Evolutionary conservation across 2,113 vertebrate species (phyloP).

Genomic region (Ardeotis arabs): DNA sequence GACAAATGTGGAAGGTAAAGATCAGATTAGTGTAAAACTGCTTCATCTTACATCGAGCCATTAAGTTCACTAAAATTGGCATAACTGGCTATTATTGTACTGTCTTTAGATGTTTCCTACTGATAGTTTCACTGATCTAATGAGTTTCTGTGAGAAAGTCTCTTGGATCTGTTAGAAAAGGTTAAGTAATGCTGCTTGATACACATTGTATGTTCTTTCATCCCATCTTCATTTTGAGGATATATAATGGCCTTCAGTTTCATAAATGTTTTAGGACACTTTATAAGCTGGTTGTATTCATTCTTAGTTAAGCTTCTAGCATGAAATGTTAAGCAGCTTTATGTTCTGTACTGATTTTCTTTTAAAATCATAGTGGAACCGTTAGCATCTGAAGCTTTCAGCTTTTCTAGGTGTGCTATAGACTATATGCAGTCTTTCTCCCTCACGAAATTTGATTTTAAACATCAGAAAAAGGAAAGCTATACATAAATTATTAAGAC

Average conservation of each 20-base stretch:
- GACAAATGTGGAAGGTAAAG: neutral
- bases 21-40: neutral
- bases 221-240: neutral
- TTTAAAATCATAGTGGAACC: neutral
- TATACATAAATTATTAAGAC: neutral
- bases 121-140: neutral
- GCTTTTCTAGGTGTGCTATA: neutral
- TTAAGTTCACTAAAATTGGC: neutral
- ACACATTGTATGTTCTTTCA: neutral
- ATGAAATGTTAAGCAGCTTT: neutral
- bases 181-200: neutral
- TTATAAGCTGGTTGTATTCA: neutral
- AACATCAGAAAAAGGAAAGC: neutral
- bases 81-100: neutral
- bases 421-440: neutral
- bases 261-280: neutral
- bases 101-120: neutral
- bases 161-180: neutral
- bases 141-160: neutral
- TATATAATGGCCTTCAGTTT: neutral
- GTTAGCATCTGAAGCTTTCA: neutral
- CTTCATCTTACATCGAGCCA: neutral
- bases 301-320: neutral
- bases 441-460: neutral
- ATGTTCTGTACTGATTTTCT: neutral